phyloP scores from a whole-genome alignment of 2,888 invertebrate genomes.

The Agrenia bidenticulata region DNA sequence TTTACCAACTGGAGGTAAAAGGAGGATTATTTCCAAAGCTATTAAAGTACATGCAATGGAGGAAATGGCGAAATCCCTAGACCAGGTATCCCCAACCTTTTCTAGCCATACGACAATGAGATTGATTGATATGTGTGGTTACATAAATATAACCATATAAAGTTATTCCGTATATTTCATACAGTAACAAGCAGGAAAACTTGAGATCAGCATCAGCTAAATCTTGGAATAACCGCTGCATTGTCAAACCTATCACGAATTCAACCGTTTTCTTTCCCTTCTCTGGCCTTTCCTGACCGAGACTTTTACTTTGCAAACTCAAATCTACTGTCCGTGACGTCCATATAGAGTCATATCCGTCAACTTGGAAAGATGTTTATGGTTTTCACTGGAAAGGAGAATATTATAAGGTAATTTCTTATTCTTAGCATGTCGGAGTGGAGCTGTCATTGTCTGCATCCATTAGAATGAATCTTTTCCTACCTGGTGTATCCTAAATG shows the following conservation, averaged over 20 bases:
- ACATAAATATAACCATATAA: too few species aligned
- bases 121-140: constrained; percentile 4
- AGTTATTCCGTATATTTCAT: too few species aligned
- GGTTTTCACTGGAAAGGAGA: not conserved
- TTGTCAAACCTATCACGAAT: too few species aligned
- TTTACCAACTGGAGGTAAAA: not conserved
- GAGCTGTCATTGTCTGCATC: constrained; percentile 13
- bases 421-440: constrained; percentile 1
- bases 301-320: too few species aligned
- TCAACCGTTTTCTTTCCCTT: too few species aligned
- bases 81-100: too few species aligned
- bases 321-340: too few species aligned
- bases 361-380: constrained; percentile 13
- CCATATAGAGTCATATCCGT: constrained; percentile 4
- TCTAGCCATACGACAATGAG: not conserved
- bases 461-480: constrained; percentile 11
- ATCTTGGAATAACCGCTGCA: too few species aligned
- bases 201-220: too few species aligned
- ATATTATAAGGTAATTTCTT: not conserved
- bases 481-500: not conserved
- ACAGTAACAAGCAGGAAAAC: too few species aligned
- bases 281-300: too few species aligned
- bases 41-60: not conserved
- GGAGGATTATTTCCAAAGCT: not conserved
- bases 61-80: too few species aligned